Conservation (phyloP, 2,888 invertebrate species). For the Drosophila vallismaia region DNA sequence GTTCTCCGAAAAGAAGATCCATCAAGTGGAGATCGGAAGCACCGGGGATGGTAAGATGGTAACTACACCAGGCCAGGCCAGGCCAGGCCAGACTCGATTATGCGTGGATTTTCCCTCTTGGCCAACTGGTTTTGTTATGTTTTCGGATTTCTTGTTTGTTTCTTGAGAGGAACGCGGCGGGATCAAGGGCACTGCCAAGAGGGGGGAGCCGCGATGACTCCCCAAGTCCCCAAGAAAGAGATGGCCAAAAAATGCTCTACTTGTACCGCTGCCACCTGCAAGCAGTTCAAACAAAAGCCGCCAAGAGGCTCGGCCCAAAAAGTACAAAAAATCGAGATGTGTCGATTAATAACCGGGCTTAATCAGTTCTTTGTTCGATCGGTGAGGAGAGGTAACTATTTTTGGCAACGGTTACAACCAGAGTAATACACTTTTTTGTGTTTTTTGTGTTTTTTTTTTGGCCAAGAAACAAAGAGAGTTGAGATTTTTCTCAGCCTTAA, state of each 20-base stretch:
- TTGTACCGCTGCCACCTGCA: slow-evolving; percentile 2
- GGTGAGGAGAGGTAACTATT: slow-evolving; percentile 22
- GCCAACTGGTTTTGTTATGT: slow-evolving; percentile 28
- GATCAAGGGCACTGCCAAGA: slow-evolving; percentile 2
- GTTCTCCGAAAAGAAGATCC: background rate
- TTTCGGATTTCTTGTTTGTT: slow-evolving; percentile 25
- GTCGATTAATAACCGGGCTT: slow-evolving; percentile 10
- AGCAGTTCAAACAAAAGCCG: slow-evolving; percentile 5
- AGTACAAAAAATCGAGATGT: background rate
- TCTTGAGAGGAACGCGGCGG: background rate
- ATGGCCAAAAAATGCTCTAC: slow-evolving; percentile 4
- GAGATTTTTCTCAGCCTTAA: background rate
- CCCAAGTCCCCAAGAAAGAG: background rate
- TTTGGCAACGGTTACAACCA: slow-evolving; percentile 20
- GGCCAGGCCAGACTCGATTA: slow-evolving; percentile 18
- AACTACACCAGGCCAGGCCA: too few species aligned
- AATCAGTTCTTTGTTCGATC: slow-evolving; percentile 37
- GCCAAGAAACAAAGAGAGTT: slow-evolving; percentile 20
- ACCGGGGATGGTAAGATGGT: slow-evolving; percentile 1
- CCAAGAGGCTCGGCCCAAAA: slow-evolving; percentile 5
- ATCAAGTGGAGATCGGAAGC: background rate
- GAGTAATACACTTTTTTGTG: background rate
- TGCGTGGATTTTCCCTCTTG: slow-evolving; percentile 37
- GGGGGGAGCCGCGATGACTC: background rate
- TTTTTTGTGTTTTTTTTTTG: slow-evolving; percentile 6